Evolutionary conservation across 2,113 vertebrate genomes (phyloP).

Genomic region (Calonectris borealis): DNA sequence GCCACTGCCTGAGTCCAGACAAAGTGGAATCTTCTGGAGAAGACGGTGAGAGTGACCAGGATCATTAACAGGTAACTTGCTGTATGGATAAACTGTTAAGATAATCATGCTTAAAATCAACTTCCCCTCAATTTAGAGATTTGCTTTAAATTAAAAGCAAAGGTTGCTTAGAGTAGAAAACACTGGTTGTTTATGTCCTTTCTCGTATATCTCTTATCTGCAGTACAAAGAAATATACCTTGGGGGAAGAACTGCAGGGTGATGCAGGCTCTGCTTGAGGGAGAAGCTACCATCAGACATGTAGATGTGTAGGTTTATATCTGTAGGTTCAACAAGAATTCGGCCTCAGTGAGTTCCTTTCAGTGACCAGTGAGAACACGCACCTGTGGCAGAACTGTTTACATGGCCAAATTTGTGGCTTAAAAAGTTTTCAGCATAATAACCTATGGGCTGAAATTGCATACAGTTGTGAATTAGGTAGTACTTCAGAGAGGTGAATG

Average conservation of each 20-base stretch:
- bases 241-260: background rate
- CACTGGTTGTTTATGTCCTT: background rate
- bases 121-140: background rate
- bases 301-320: background rate
- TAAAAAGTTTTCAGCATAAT: background rate
- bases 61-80: background rate
- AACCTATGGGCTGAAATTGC: background rate
- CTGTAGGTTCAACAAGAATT: background rate
- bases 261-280: background rate
- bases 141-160: background rate
- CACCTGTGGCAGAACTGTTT: background rate
- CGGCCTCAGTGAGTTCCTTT: background rate
- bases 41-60: background rate
- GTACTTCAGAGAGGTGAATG: background rate
- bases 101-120: background rate
- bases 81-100: background rate
- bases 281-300: background rate
- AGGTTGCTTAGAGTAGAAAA: background rate
- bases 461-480: fast-evolving
- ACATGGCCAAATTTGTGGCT: background rate
- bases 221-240: background rate
- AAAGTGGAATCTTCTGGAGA: background rate
- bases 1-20: background rate
- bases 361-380: fast-evolving
- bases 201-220: background rate